Base-by-base conservation (phyloP, 2,797 vertebrate species). In the Neosilurus hyrtlii region DNA sequence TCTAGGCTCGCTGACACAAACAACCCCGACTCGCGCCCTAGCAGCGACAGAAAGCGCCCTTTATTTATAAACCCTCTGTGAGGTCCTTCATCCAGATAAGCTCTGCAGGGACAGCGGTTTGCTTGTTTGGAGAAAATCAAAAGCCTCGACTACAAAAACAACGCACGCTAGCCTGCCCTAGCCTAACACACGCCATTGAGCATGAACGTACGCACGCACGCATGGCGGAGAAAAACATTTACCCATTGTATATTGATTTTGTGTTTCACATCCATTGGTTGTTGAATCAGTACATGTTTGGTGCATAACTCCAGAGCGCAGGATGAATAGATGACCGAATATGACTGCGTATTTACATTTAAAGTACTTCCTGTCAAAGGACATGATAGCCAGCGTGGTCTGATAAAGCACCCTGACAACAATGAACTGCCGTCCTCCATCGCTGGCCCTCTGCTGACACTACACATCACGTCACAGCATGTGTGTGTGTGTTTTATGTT, bases 1-100 rank as follows among this genome's bases (percentile, higher is more conserved):
- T 79, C 82, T 66, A 89, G 78, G 83, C 86, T 85, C 79, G 73
- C 83, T 78, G 83, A 87, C 82, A 82, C 85, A 79, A 83, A 84
- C 77, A 82, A 83, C 63, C 85, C 43, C 67, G 67, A 81, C 80
- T 83, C 66, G 78, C 82, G 73, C 78, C 59, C 84, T 49, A 54
- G 77, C 78, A 82, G 65, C 35, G 80, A 80, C 82, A 84, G 83
- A 86, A 78, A 73, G 65, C 65, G 22, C 77, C 86, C 67, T 87
- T 87, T 86, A 84, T 86, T 84, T 86, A 84, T 83, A 83, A 82
- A 84, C 72, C 78, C 1, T 81, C 71, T 82, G 74, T 67, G 20
- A 66, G 82, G 77, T 84, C 77, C 81, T 72, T 80, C 51, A 73
- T 86, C 79, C 80, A 71, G 86, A 87, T 86, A 87, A 87, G 77